Percentiles rank a stretch among this genome's conserved stretches.
Evolutionary conservation across 2,888 invertebrate genomes (phyloP).

Genomic region (Pheosia gnoma): DNA sequence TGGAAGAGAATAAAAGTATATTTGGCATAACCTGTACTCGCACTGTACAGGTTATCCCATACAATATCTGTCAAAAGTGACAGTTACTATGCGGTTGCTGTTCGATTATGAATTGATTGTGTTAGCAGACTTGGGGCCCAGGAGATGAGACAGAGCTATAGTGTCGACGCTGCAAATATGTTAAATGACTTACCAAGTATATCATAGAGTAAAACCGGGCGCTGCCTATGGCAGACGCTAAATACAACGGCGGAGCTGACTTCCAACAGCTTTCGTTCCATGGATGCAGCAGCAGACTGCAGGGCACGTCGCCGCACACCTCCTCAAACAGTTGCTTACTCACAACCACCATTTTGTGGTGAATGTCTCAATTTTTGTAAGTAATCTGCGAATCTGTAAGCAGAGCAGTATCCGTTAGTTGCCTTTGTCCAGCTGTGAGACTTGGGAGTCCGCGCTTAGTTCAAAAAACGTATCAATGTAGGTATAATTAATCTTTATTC

Average conservation of each 20-base stretch:
- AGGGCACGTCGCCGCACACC: constrained; percentile 53
- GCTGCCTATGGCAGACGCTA: constrained; percentile 65
- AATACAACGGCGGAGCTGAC: constrained; percentile 45
- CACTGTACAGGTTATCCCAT: too few species aligned
- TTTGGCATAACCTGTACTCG: too few species aligned
- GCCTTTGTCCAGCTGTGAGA: too few species aligned
- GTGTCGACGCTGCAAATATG: neutral
- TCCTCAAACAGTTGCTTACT: constrained; percentile 72
- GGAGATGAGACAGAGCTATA: neutral
- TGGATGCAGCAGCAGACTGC: constrained; percentile 65
- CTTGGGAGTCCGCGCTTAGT: too few species aligned
- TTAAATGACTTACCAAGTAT: constrained; percentile 63
- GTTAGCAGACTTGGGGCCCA: too few species aligned
- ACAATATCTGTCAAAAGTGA: too few species aligned
- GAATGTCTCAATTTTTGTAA: neutral
- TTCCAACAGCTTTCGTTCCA: constrained; percentile 65
- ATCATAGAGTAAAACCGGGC: constrained; percentile 73
- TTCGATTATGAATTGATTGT: too few species aligned
- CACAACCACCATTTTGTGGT: constrained; percentile 65
- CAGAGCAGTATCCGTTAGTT: too few species aligned
- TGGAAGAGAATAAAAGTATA: too few species aligned
- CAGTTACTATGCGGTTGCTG: too few species aligned
- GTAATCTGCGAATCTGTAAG: neutral
- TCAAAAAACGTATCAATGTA: too few species aligned
- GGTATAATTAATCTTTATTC: too few species aligned